These are phyloP conservation scores for Ennomos erosarius DNA, from an alignment of 2,888 invertebrate genomes.

Conservation along the genomic window DNA sequence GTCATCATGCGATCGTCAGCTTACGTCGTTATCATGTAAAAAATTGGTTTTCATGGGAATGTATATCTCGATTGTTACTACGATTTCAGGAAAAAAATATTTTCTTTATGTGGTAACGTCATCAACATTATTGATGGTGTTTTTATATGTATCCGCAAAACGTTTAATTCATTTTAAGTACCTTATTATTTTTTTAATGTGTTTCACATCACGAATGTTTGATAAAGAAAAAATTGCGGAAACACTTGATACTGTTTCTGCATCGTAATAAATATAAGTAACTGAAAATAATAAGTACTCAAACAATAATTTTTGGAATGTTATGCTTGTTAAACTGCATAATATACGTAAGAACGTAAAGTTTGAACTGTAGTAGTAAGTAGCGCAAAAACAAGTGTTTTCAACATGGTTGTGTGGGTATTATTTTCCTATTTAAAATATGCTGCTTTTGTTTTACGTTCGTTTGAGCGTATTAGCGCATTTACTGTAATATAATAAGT, in stretches of 20 bases:
- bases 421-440: not conserved
- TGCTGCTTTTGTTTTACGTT: not conserved
- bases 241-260: not conserved
- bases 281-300: too few relatives aligned
- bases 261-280: too few relatives aligned
- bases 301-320: too few relatives aligned
- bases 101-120: slow-evolving; percentile 24
- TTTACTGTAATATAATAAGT: slow-evolving; percentile 18
- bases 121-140: slow-evolving; percentile 13
- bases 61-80: slow-evolving; percentile 17
- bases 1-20: slow-evolving; percentile 17
- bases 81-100: slow-evolving; percentile 19
- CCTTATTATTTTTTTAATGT: slow-evolving; percentile 11
- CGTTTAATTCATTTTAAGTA: slow-evolving; percentile 16
- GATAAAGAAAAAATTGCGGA: not conserved
- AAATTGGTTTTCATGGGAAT: slow-evolving; percentile 33
- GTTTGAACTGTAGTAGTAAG: too few relatives aligned
- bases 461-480: slow-evolving; percentile 10
- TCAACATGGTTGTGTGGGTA: too few relatives aligned
- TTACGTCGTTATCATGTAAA: slow-evolving; percentile 14
- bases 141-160: slow-evolving; percentile 18
- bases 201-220: slow-evolving; percentile 7
- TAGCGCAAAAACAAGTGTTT: too few relatives aligned
- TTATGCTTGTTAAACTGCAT: too few relatives aligned
- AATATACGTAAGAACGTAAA: too few relatives aligned